phyloP scores from a whole-genome alignment of 30 jellyfish, hydroid and myxozoan genomes.

The Cassiopea andromeda region DNA sequence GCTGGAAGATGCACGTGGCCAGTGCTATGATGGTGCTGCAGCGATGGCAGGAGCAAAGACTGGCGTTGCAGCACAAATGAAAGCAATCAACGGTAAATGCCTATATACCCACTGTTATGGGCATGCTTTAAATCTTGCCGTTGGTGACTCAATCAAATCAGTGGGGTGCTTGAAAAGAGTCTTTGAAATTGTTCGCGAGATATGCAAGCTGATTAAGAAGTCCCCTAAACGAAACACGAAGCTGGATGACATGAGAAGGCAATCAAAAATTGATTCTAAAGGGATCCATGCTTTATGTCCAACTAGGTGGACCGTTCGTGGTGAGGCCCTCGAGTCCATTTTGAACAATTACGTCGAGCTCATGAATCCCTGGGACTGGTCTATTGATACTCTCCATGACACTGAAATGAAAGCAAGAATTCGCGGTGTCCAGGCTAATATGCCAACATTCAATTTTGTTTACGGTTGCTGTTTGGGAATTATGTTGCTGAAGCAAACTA shows the following conservation, averaged over 20 bases:
- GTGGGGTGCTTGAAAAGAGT: slow-evolving; percentile 62
- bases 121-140: slow-evolving; percentile 60
- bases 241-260: slow-evolving; percentile 22
- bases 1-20: slow-evolving; percentile 70
- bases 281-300: slow-evolving; percentile 57
- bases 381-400: slow-evolving; percentile 34
- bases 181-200: slow-evolving; percentile 36
- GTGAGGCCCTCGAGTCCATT: not conserved
- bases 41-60: slow-evolving; percentile 60
- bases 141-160: slow-evolving; percentile 45
- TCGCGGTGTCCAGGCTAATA: slow-evolving; percentile 36
- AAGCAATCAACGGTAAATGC: slow-evolving; percentile 44
- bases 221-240: slow-evolving; percentile 52
- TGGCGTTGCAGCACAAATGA: slow-evolving; percentile 52
- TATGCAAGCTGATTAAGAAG: slow-evolving; percentile 19
- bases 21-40: slow-evolving; percentile 72
- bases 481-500: slow-evolving; percentile 11
- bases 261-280: slow-evolving; percentile 31
- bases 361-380: not conserved
- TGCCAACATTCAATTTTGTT: slow-evolving; percentile 45
- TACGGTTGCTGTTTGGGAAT: slow-evolving; percentile 41
- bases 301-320: slow-evolving; percentile 65
- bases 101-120: slow-evolving; percentile 54
- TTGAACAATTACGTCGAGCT: not conserved
- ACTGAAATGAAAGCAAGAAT: slow-evolving; percentile 47